Evolutionary conservation across 2,797 vertebrate species (phyloP).

Genomic region (Intellagama lesueurii): DNA sequence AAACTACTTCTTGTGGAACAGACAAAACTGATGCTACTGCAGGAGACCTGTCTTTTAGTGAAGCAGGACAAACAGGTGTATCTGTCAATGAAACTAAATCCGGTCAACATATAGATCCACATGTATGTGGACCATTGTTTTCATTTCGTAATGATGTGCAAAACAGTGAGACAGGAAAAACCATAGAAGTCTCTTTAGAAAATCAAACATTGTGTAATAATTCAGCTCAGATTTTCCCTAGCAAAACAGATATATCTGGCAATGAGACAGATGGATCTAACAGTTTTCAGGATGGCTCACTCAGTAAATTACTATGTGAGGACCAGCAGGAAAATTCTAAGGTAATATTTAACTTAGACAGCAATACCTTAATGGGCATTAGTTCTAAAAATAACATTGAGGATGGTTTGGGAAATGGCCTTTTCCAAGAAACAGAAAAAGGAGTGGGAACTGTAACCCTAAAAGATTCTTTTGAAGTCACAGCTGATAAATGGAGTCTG

Average conservation of each 20-base stretch:
- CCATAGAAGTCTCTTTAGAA: conserved; percentile 68
- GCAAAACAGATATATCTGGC: conserved; percentile 57
- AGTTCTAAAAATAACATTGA: conserved; percentile 37
- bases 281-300: conserved; percentile 55
- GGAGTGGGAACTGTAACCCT: conserved; percentile 31
- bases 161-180: conserved; percentile 68
- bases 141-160: conserved; percentile 62
- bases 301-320: conserved; percentile 69
- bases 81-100: conserved; percentile 67
- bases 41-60: conserved; percentile 71
- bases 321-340: conserved; percentile 77
- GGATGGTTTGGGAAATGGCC: conserved; percentile 20
- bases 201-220: conserved; percentile 58
- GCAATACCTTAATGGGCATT: conserved; percentile 39
- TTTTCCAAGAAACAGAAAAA: conserved; percentile 18
- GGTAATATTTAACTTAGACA: conserved; percentile 60
- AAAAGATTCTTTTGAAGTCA: conserved; percentile 69
- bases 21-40: conserved; percentile 76
- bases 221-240: conserved; percentile 47
- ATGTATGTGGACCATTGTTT: conserved; percentile 63
- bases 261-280: conserved; percentile 38
- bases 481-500: conserved; percentile 88
- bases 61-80: conserved; percentile 76
- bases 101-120: conserved; percentile 63
- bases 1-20: conserved; percentile 71